Evolutionary conservation across 2,888 invertebrate genomes (phyloP).

Genomic region (Yponomeuta sedellus): DNA sequence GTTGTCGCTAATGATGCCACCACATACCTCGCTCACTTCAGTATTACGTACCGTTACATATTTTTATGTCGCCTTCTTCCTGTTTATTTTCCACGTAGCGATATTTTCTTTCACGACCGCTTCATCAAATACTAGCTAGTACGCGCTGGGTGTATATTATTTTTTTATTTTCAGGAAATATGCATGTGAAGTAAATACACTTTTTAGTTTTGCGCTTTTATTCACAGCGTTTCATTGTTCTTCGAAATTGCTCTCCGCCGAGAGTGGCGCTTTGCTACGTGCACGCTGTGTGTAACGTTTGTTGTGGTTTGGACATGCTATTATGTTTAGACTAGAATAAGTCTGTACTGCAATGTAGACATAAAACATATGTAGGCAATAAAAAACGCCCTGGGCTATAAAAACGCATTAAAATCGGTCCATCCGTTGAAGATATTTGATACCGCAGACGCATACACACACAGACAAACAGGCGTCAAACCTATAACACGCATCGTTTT

Average conservation of each 20-base stretch:
- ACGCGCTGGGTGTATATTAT: background rate
- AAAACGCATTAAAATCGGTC: background rate
- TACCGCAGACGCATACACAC: too few relatives aligned
- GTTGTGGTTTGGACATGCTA: conserved; percentile 15
- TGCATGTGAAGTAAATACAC: conserved; percentile 67
- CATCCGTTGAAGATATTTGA: too few relatives aligned
- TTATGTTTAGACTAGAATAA: background rate
- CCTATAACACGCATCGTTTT: too few relatives aligned
- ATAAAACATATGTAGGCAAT: too few relatives aligned
- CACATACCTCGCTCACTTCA: conserved; percentile 24
- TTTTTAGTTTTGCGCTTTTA: conserved; percentile 65
- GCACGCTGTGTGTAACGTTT: conserved; percentile 38
- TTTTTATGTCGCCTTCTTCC: conserved; percentile 10
- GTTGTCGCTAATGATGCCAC: conserved; percentile 64
- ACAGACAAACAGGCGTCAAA: too few relatives aligned
- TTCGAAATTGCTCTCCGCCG: conserved; percentile 67
- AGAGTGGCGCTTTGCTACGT: conserved; percentile 57
- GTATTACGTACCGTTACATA: background rate
- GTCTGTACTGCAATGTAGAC: background rate
- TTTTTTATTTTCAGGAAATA: conserved; percentile 41
- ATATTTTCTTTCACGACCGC: conserved; percentile 5
- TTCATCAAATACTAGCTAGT: conserved; percentile 29
- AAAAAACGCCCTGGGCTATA: background rate
- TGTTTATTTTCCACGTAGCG: conserved; percentile 1
- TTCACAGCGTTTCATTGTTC: conserved; percentile 68